phyloP scores from a whole-genome alignment of 2,797 vertebrate genomes.

The Enteromius trimaculatus region DNA sequence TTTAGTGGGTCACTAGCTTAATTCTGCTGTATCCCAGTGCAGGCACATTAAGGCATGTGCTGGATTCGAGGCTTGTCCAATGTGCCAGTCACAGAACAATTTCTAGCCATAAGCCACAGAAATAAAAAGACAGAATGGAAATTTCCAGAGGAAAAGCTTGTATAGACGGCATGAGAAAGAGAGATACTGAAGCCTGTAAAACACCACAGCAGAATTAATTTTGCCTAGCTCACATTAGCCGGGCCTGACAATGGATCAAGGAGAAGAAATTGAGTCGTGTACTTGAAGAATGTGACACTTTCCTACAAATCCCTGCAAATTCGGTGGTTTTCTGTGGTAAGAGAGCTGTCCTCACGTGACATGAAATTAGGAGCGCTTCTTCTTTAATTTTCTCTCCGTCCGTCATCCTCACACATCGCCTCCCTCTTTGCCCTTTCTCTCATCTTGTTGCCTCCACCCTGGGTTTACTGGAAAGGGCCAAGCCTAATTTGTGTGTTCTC shows the following conservation, averaged over 20 bases:
- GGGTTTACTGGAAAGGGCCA: conserved; percentile 20
- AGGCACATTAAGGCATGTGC: conserved; percentile 7
- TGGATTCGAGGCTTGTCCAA: conserved; percentile 19
- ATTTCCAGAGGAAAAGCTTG: conserved; percentile 24
- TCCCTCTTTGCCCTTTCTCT: conserved; percentile 15
- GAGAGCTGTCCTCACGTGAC: conserved; percentile 33
- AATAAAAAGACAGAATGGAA: conserved; percentile 42
- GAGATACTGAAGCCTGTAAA: conserved; percentile 10
- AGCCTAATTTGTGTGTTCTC: conserved; percentile 20
- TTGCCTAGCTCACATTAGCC: conserved; percentile 25
- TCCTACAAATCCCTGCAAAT: conserved; percentile 12
- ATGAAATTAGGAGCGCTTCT: conserved; percentile 7
- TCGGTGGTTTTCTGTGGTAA: conserved; percentile 4
- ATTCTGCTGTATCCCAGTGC: conserved; percentile 2
- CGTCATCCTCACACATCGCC: conserved; percentile 21
- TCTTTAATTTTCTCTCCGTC: conserved; percentile 23
- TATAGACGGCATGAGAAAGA: conserved; percentile 3
- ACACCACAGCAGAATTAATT: conserved; percentile 33
- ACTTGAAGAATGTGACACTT: conserved; percentile 10
- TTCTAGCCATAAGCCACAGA: conserved; percentile 37
- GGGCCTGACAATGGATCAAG: background rate
- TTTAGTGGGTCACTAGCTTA: conserved; percentile 11
- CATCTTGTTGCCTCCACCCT: conserved; percentile 12
- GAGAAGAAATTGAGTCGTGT: background rate
- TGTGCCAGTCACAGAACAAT: conserved; percentile 26